phyloP scores from a whole-genome alignment of 2,888 invertebrate species.

The Altica lythri region DNA sequence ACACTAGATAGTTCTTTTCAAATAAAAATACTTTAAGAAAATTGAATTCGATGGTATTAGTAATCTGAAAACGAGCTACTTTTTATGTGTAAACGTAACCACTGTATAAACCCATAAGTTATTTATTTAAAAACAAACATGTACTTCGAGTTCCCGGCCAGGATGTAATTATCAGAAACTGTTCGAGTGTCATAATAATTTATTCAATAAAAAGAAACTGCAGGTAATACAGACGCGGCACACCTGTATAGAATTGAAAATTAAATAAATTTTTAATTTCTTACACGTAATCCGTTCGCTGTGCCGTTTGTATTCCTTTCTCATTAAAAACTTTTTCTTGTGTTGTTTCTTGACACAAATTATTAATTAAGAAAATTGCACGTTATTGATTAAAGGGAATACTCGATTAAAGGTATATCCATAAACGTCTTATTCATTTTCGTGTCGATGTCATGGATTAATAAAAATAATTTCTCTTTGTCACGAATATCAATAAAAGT shows the following conservation, averaged over 20 bases:
- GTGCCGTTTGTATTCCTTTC: slow-evolving; percentile 3
- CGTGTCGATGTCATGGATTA: too few species aligned
- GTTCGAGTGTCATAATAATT: slow-evolving; percentile 31
- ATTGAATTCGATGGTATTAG: too few species aligned
- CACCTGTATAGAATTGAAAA: slow-evolving; percentile 30
- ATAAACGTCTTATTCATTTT: too few species aligned
- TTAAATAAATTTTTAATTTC: slow-evolving; percentile 20
- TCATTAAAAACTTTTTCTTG: slow-evolving; percentile 14
- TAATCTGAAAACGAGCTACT: too few species aligned
- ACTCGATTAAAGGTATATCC: too few species aligned
- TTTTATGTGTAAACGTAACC: slow-evolving; percentile 6
- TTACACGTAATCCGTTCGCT: slow-evolving; percentile 19
- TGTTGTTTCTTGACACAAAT: slow-evolving; percentile 10
- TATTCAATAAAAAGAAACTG: slow-evolving; percentile 26
- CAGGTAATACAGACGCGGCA: slow-evolving; percentile 17
- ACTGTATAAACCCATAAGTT: slow-evolving; percentile 18
- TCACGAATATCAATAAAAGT: too few species aligned
- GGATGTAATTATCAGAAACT: slow-evolving; percentile 32
- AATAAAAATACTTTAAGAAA: too few species aligned
- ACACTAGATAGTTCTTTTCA: too few species aligned
- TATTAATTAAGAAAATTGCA: slow-evolving; percentile 12
- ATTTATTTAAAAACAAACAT: slow-evolving; percentile 30
- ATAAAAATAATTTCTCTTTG: too few species aligned
- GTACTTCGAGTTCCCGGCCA: slow-evolving; percentile 25
- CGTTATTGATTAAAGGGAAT: too few species aligned